Evolutionary conservation across 2,113 vertebrate genomes (phyloP).

Genomic region (Pyrgilauda ruficollis): DNA sequence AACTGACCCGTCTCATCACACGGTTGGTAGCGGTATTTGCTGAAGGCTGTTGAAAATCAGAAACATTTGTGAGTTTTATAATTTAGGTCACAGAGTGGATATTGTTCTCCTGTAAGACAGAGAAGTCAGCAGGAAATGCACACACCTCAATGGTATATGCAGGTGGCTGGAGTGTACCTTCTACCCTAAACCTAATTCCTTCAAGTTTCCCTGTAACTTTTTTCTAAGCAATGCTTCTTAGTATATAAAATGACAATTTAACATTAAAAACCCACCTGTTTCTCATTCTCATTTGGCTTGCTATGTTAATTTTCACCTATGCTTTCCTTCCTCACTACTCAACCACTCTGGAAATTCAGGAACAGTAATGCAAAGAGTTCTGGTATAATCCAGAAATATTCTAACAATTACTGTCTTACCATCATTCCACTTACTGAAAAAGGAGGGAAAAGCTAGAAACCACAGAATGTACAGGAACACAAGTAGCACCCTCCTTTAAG

Average conservation of each 20-base stretch:
- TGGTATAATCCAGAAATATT: neutral
- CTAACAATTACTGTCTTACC: neutral
- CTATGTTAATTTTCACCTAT: neutral
- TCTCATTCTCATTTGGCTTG: neutral
- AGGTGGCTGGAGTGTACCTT: neutral
- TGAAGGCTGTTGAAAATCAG: slow-evolving; percentile 70
- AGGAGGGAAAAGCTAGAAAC: neutral
- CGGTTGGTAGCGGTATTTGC: slow-evolving; percentile 72
- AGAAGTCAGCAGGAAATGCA: neutral
- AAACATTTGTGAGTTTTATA: neutral
- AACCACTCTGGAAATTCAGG: neutral
- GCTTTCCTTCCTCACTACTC: neutral
- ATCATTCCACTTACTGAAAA: neutral
- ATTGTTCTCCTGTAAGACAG: neutral
- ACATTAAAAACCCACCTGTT: neutral
- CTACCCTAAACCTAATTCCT: neutral
- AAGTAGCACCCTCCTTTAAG: neutral
- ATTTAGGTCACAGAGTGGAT: neutral
- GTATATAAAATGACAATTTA: neutral
- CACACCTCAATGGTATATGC: neutral
- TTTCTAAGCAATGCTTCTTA: neutral
- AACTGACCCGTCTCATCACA: slow-evolving; percentile 92
- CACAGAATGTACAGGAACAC: neutral
- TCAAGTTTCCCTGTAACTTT: neutral
- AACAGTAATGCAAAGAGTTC: neutral